Evolutionary conservation across 2,797 vertebrate genomes (phyloP), one percentile per base, ranked within the genome.

Genomic region (Tympanoctomys barrerae): DNA sequence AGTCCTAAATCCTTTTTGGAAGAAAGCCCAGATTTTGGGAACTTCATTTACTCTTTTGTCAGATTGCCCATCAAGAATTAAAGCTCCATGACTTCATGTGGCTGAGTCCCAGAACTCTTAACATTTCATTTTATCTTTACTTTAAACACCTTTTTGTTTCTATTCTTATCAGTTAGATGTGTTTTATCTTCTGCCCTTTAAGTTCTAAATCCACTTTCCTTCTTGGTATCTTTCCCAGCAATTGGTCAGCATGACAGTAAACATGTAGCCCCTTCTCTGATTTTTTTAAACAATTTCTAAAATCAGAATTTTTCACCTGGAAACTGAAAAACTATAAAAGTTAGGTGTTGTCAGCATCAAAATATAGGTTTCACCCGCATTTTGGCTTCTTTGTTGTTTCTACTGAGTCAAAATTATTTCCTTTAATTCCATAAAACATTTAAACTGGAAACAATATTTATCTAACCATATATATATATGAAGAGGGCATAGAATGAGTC

Each of bases 131-230:
- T 97, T 97, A 94, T 90, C 77, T 97, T 96, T 93, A 84, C 22
- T 85, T 95, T 95, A 94, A 95, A 96, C 70, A 94, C 49, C 68
- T 83, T 96, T 97, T 97, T 97, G 78, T 73, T 95, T 98, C 89
- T 94, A 28, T 82, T 97, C 91, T 96, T 88, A 90, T 96, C 97
- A 95, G 90, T 83, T 70, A 66, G 95, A 94, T 96, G 9, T 93
- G 81, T 33, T 98, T 98, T 97, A 97, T 94, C 52, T 33, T 86
- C 36, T 96, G 61, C 96, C 89, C 95, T 88, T 97, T 97, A 93
- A 95, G 24, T 79, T 97, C 97, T 96, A 97, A 90, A 93, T 97
- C 92, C 75, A 57, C 97, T 96, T 95, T 83, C 93, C 70, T 97
- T 93, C 79, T 88, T 92, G 66, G 75, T 89, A 80, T 96, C 96